Conservation (phyloP, 2,888 invertebrate species). For the Apamea anceps region DNA sequence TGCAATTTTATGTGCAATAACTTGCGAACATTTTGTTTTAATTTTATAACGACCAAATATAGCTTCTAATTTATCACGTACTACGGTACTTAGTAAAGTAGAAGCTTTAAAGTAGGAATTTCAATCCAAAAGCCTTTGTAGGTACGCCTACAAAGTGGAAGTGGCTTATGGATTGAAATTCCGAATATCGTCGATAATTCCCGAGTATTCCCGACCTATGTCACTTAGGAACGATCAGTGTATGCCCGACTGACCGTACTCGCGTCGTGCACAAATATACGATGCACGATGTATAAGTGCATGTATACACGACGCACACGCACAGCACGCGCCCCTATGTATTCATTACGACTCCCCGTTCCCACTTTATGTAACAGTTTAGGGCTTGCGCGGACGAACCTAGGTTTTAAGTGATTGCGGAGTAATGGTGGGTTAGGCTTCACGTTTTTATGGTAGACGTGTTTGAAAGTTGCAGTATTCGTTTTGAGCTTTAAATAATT, state of each 20-base stretch:
- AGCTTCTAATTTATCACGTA: neutral
- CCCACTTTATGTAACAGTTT: constrained; percentile 74
- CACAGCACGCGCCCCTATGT: constrained; percentile 76
- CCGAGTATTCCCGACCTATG: constrained; percentile 78
- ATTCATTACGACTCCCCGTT: constrained; percentile 72
- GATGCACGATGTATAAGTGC: constrained; percentile 54
- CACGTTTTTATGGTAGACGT: constrained; percentile 33
- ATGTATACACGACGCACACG: constrained; percentile 70
- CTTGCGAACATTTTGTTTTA: constrained; percentile 15
- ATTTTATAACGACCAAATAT: constrained; percentile 12
- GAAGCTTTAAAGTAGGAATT: too few relatives aligned
- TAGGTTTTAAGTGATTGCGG: constrained; percentile 52
- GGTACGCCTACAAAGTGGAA: neutral
- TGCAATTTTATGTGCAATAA: constrained; percentile 33
- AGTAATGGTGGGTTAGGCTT: constrained; percentile 32
- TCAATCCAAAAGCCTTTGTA: too few relatives aligned
- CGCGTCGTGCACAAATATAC: constrained; percentile 66
- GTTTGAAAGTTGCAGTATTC: constrained; percentile 12
- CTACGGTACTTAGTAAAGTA: too few relatives aligned
- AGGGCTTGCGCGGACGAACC: constrained; percentile 73
- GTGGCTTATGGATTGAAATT: neutral
- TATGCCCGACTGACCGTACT: constrained; percentile 80
- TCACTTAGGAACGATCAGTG: constrained; percentile 72
- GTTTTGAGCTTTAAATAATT: too few relatives aligned
- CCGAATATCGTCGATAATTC: constrained; percentile 23